Evolutionary conservation across 2,888 invertebrate genomes (phyloP).

Genomic region (Andrena dorsata): DNA sequence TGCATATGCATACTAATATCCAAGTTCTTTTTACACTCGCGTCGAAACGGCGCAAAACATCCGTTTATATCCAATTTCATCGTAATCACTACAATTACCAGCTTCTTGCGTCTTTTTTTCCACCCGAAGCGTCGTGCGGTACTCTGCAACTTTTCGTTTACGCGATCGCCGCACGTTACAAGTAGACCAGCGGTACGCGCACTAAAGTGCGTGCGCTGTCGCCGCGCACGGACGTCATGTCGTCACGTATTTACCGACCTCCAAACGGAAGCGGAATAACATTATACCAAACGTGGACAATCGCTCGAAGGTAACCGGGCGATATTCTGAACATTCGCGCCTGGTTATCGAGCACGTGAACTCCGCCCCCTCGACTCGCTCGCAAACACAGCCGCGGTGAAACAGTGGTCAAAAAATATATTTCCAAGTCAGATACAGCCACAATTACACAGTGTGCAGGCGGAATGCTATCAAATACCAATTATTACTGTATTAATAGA

Average conservation of each 20-base stretch:
- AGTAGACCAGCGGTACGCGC: background rate
- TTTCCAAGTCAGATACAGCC: too few species aligned
- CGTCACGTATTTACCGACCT: slow-evolving; percentile 44
- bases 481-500: too few species aligned
- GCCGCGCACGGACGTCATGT: slow-evolving; percentile 12
- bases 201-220: slow-evolving; percentile 7
- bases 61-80: too few species aligned
- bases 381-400: background rate
- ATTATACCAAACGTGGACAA: slow-evolving; percentile 33
- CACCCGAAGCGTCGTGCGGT: background rate
- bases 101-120: too few species aligned
- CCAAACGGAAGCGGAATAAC: slow-evolving; percentile 42
- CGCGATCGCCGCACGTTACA: background rate
- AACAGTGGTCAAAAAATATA: too few species aligned
- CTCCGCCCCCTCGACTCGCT: background rate
- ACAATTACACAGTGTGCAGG: too few species aligned
- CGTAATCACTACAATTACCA: too few species aligned
- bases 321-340: background rate
- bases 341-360: background rate
- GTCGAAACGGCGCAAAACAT: too few species aligned
- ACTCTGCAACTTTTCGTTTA: background rate
- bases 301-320: background rate
- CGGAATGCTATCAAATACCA: too few species aligned
- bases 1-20: too few species aligned
- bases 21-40: too few species aligned